Base-by-base conservation (phyloP, 1,140 invertebrate species). In the Drosophila pruinosa region DNA sequence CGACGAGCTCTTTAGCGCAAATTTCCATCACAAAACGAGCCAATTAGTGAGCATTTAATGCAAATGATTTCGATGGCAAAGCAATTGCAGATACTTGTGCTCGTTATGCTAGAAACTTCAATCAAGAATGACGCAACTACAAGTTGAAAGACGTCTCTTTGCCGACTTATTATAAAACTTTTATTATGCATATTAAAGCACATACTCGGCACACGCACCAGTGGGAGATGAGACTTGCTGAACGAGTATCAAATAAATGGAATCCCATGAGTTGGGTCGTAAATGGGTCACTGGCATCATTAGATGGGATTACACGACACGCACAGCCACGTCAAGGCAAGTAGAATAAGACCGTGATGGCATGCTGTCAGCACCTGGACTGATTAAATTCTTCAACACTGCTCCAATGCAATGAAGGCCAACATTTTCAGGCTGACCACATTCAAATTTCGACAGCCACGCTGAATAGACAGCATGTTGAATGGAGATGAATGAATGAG, bases 21-120 rank as follows among this genome's bases (percentile, higher is more conserved):
- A 85, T 85, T 85, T 85, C 77, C 77, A 85, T 86, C 73, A 86
- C 81, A 85, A 85, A 85, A 74, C 77, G 61, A 45, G 72, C 82
- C 81, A 86, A 85, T 85, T 85, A 85, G 81, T 65, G 73, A 74
- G 36, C 81, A 73, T 77, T 88, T 78, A 77, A 85, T 81, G 73
- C 77, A 81, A 86, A 75, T 70, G 69, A 81, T 74, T 73, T 85
- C 58, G 70, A 85, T 73, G 62, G 58, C 58, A 65, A 72, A 41
- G 75, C 70, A 75, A 78, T 78, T 45, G 19, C 15, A 22, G 24
- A 48, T 24, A 48, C 24, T 17, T 39, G 15, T 39, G 12, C 38
- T 28, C 12, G 12, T 17, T 48, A 48, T 48, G 22, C 17, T 48
- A 48, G 24, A 28, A 28, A 48, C 10, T 0, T 12, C 10, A 3